phyloP scores from a whole-genome alignment of 2,888 invertebrate species.

The Epistrophella euchroma region DNA sequence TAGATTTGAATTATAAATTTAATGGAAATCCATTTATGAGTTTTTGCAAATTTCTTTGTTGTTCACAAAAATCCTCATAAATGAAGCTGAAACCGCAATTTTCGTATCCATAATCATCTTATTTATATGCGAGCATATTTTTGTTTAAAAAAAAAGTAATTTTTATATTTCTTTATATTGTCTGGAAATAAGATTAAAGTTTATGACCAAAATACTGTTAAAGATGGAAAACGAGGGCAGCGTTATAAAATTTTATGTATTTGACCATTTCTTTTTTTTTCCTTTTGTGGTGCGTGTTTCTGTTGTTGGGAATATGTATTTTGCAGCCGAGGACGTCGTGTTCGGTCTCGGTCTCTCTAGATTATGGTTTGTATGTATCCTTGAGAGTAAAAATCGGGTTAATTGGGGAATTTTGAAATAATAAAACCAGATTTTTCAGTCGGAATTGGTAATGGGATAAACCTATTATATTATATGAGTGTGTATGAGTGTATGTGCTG shows the following conservation, averaged over 20 bases:
- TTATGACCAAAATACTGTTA: conserved; percentile 44
- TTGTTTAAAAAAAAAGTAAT: neutral
- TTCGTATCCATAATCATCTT: conserved; percentile 49
- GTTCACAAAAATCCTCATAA: conserved; percentile 6
- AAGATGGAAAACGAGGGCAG: conserved; percentile 46
- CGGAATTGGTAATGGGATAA: neutral
- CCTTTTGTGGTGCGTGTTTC: neutral
- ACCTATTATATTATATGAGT: neutral
- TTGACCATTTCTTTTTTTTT: conserved; percentile 33
- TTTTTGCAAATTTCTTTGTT: neutral
- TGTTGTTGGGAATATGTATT: neutral
- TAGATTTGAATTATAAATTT: conserved; percentile 18
- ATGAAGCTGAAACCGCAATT: conserved; percentile 34
- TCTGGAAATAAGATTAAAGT: conserved; percentile 46
- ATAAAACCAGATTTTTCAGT: conserved; percentile 39
- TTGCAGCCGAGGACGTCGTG: conserved; percentile 10
- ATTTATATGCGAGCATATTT: conserved; percentile 31
- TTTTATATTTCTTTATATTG: conserved; percentile 22
- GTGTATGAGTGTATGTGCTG: neutral
- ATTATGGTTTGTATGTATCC: neutral
- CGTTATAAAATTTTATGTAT: conserved; percentile 59
- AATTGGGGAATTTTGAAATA: conserved; percentile 54
- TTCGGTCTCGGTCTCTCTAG: neutral
- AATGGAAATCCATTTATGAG: conserved; percentile 12
- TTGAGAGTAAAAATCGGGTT: conserved; percentile 37